These are phyloP conservation scores for Enteromius treurensis DNA, from an alignment of 2,797 vertebrate species.

Conservation along the genomic window DNA sequence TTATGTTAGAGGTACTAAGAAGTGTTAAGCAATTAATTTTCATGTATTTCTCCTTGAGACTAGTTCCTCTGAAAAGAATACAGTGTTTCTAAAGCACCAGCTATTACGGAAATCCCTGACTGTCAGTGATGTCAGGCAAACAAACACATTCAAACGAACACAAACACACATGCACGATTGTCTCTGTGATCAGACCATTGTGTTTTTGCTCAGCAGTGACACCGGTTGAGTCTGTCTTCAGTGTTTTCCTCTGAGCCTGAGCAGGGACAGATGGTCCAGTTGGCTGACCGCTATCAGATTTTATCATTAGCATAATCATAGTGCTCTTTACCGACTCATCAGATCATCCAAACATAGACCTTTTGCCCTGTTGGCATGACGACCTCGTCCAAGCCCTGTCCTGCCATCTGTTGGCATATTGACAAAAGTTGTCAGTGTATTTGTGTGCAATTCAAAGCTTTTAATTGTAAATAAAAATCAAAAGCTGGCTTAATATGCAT, in stretches of 20 bases:
- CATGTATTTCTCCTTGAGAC: not conserved
- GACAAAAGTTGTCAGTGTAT: conserved; percentile 25
- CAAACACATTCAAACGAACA: not conserved
- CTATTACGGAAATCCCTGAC: conserved; percentile 33
- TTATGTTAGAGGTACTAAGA: not conserved
- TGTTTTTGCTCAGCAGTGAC: conserved; percentile 15
- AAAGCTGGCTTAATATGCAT: conserved; percentile 20
- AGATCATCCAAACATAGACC: not conserved
- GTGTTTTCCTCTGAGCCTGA: not conserved
- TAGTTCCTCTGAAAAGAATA: conserved; percentile 13
- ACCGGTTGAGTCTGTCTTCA: conserved; percentile 6
- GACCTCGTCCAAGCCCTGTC: conserved; percentile 24
- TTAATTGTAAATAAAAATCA: conserved; percentile 32
- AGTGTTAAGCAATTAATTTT: not conserved
- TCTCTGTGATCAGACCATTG: conserved; percentile 37
- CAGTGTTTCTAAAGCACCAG: conserved; percentile 19
- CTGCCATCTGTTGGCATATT: conserved; percentile 61
- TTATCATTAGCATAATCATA: conserved; percentile 59
- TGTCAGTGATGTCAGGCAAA: conserved; percentile 29
- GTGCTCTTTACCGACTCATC: conserved; percentile 31
- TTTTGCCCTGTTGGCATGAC: conserved; percentile 16
- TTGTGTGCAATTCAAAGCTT: conserved; percentile 39
- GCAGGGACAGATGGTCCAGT: conserved; percentile 52
- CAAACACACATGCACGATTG: not conserved
- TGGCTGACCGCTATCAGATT: conserved; percentile 52